Percentiles rank a stretch among this genome's conserved stretches.
Conservation (phyloP, 2,888 invertebrate species). For the Tetragonula carbonaria region DNA sequence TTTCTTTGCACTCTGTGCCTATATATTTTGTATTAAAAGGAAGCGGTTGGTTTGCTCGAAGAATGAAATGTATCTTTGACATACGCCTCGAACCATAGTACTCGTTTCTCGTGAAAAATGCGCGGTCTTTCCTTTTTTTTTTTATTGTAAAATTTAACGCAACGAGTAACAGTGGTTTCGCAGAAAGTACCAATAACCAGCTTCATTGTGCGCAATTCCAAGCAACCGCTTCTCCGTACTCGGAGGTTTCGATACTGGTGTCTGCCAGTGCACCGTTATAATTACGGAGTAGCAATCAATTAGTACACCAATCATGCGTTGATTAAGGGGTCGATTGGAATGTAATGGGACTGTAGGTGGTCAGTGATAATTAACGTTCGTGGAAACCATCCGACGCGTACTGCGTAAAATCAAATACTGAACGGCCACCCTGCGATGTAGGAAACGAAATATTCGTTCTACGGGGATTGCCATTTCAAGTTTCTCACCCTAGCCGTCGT, state of each 20-base stretch:
- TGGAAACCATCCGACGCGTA: conserved; percentile 81
- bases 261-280: conserved; percentile 82
- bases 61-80: background rate
- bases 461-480: conserved; percentile 61
- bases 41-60: no score
- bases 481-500: conserved; percentile 42
- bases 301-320: conserved; percentile 84
- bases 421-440: conserved; percentile 70
- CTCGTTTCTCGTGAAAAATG: background rate
- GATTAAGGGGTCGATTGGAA: conserved; percentile 84
- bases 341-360: conserved; percentile 83
- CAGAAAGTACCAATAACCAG: conserved; percentile 24
- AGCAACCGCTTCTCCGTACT: conserved; percentile 58
- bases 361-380: conserved; percentile 83
- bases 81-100: no score
- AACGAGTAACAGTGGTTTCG: background rate
- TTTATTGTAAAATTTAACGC: accelerated
- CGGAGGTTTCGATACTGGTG: conserved; percentile 65
- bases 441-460: conserved; percentile 81
- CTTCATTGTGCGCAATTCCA: conserved; percentile 14
- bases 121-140: no score
- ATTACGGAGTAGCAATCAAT: conserved; percentile 84
- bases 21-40: no score
- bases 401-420: conserved; percentile 82
- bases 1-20: no score